phyloP scores from a whole-genome alignment of 2,888 invertebrate species.

The Tetanocera ferruginea region DNA sequence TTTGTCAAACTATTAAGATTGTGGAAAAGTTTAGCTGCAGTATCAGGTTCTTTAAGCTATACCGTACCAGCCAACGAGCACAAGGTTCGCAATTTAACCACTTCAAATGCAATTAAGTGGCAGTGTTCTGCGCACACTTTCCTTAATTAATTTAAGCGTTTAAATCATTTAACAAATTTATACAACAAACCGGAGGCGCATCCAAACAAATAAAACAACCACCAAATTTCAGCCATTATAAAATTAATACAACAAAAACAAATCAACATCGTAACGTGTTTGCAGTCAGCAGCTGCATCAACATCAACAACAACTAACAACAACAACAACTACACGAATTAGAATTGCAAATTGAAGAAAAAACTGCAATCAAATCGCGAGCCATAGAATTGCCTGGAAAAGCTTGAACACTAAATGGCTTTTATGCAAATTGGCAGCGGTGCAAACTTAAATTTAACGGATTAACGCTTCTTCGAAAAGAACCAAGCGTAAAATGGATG shows the following conservation, averaged over 20 bases:
- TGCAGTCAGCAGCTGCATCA: not conserved
- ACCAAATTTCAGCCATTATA: not conserved
- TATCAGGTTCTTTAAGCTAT: too few species aligned
- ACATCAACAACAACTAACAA: not conserved
- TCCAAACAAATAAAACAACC: not conserved
- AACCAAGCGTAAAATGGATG: not conserved
- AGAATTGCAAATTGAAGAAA: conserved; percentile 25
- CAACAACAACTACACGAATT: conserved; percentile 20
- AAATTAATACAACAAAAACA: not conserved
- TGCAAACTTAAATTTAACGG: conserved; percentile 53
- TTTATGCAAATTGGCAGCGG: conserved; percentile 64
- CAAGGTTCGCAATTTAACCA: not conserved
- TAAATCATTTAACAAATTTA: conserved; percentile 19
- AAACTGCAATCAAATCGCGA: not conserved
- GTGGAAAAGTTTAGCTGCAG: too few species aligned
- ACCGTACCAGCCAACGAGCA: too few species aligned
- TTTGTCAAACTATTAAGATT: too few species aligned
- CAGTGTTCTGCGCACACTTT: too few species aligned
- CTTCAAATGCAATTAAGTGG: not conserved
- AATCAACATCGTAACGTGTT: conserved; percentile 8
- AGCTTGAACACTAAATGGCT: conserved; percentile 65
- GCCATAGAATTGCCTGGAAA: conserved; percentile 36
- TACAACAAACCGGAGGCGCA: conserved; percentile 8
- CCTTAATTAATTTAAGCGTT: conserved; percentile 24
- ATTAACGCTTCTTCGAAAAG: conserved; percentile 13